Evolutionary conservation across 2,113 vertebrate genomes (phyloP), one percentile per base, ranked within the genome.

Genomic region (Mohoua ochrocephala): DNA sequence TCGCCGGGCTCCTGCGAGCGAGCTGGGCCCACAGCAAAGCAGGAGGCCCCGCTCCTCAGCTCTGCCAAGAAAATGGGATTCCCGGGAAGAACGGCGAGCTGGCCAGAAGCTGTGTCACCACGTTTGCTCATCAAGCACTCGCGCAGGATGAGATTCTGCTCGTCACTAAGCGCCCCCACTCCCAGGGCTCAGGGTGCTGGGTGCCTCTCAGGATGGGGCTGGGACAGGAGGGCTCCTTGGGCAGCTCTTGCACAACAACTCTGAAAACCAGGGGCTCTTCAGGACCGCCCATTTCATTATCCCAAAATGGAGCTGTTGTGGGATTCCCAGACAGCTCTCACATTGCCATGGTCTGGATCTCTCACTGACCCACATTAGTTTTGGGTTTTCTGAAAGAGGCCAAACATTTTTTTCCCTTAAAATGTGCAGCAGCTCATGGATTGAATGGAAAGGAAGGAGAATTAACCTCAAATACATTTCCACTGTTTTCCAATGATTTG

Each of bases 1-100:
- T 83, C 3, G 2, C 7, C 0, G 6, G 33, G 33, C 19, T 33
- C 53, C 84, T 13, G 44, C 1, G 26, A 24, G 31, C 0, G 1
- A 59, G 47, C 22, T 30, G 83, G 7, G 11, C 44, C 3, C 2
- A 19, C 0, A 23, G 81, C 91, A 79, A 94, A 91, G 76, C 5
- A 3, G 16, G 6, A 31, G 39, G 61, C 56, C 20, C 2, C 0
- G 2, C 26, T 47, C 56, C 70, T 17, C 53, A 28, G 0, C n/a
- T 14, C 41, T 31, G 59, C 3, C 1, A 50, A 9, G 49, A 9
- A 59, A 76, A 60, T 1, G 10, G 2, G 6, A 47, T 15, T 59
- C 23, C 22, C 7, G 26, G 35, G n/a, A 39, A 26, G 39, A 59
- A 69, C 0, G 0, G 2, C 0, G 3, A 60, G 91, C 28, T 4